Evolutionary conservation across 2,113 vertebrate species (phyloP).

Genomic region (Shinisaurus crocodilurus): DNA sequence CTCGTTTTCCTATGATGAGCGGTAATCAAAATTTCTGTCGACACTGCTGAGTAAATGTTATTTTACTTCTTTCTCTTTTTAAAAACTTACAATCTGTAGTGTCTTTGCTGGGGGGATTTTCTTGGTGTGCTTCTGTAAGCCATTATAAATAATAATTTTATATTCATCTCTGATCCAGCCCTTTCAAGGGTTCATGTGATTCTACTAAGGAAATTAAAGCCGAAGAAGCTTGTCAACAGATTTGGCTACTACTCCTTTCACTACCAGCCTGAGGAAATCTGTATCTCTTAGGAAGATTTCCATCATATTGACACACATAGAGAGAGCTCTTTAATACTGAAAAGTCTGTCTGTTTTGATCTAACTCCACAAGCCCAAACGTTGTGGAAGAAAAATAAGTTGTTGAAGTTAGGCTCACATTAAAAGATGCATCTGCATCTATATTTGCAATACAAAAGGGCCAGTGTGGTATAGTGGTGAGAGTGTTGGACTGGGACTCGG

Average conservation of each 20-base stretch:
- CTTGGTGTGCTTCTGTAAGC: not conserved
- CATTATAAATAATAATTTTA: conserved; percentile 58
- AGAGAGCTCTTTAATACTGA: not conserved
- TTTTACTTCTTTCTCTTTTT: conserved; percentile 29
- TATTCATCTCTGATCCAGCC: conserved; percentile 64
- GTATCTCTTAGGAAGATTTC: conserved; percentile 21
- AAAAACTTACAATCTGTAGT: conserved; percentile 47
- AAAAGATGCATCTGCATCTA: not conserved
- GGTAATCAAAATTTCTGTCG: conserved; percentile 48
- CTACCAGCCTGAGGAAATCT: conserved; percentile 55
- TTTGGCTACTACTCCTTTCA: conserved; percentile 61
- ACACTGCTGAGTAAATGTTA: conserved; percentile 40
- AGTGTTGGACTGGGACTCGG: too few species aligned
- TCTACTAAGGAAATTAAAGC: conserved; percentile 64
- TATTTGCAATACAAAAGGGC: not conserved
- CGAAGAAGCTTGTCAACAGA: conserved; percentile 58
- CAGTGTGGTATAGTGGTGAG: too few species aligned
- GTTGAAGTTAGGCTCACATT: not conserved
- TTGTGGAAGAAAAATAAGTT: not conserved
- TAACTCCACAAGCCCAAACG: not conserved
- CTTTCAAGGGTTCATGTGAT: conserved; percentile 65
- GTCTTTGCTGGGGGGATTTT: not conserved
- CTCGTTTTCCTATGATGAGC: conserved; percentile 12
- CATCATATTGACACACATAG: not conserved
- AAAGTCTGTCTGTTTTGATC: not conserved